Percentiles rank a stretch among this genome's conserved stretches.
phyloP scores from a whole-genome alignment of 2,797 vertebrate species.

The Anguilla obscura region DNA sequence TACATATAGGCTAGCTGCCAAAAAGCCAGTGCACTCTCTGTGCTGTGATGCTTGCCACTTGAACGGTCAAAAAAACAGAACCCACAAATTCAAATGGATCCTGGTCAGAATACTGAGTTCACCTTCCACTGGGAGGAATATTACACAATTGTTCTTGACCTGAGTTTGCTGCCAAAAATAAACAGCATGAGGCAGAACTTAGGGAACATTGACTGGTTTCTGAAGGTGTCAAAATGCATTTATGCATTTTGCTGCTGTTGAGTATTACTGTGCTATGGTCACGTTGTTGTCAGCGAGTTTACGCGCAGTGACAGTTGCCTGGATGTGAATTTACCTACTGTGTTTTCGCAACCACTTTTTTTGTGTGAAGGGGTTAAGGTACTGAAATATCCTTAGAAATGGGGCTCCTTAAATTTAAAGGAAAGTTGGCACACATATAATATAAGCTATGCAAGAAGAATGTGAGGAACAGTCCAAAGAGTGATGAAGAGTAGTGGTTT shows the following conservation, averaged over 20 bases:
- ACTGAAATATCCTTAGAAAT: neutral
- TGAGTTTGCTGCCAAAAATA: neutral
- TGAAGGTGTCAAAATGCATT: neutral
- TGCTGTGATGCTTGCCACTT: neutral
- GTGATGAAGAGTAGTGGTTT: neutral
- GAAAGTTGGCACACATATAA: no score
- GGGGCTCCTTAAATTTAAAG: neutral
- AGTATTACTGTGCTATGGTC: no score
- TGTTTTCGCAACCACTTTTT: no score
- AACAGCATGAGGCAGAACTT: neutral
- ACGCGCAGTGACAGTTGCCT: no score
- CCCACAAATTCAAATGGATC: neutral
- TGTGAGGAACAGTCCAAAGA: no score
- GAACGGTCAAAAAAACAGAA: neutral
- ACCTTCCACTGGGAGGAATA: neutral
- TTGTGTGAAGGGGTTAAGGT: neutral
- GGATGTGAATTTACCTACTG: no score
- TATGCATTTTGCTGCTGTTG: no score
- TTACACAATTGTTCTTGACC: neutral
- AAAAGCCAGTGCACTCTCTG: neutral
- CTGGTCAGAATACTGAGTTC: neutral
- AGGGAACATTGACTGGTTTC: neutral
- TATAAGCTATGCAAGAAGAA: no score
- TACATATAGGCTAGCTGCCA: conserved; percentile 60
- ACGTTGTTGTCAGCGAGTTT: no score